A percentile compares a stretch with the other conserved stretches of the same genome.
phyloP scores from a whole-genome alignment of 1,140 invertebrate species.

The Pseudomyrmex pallidus region DNA sequence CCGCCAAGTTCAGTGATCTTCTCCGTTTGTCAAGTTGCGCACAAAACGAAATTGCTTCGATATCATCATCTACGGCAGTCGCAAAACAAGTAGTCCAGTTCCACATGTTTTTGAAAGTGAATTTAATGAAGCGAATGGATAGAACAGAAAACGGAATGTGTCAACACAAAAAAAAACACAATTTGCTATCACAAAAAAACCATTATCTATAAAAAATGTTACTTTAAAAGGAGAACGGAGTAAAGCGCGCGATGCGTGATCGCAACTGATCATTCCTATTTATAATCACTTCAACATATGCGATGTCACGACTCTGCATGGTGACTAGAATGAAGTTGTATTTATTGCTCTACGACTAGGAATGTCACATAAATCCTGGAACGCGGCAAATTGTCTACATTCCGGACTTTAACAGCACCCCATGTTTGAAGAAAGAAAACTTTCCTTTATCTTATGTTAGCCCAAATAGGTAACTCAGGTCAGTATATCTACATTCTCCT shows the following conservation, averaged over 20 bases:
- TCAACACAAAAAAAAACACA: background rate
- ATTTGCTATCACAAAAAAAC: background rate
- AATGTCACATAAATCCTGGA: background rate
- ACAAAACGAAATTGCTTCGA: conserved; percentile 38
- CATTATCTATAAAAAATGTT: conserved; percentile 44
- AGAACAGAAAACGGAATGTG: background rate
- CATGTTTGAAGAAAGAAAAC: background rate
- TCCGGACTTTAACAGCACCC: background rate
- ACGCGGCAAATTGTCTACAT: background rate
- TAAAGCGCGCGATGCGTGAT: conserved; percentile 57
- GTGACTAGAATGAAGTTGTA: conserved; percentile 45
- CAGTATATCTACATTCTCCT: background rate
- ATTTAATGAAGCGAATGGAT: conserved; percentile 31
- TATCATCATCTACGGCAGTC: conserved; percentile 18
- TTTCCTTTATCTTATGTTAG: conserved; percentile 23
- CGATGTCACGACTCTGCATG: background rate
- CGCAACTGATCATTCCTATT: conserved; percentile 67
- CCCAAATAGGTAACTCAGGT: background rate
- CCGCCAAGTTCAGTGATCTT: background rate
- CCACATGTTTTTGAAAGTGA: conserved; percentile 3
- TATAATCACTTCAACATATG: conserved; percentile 69
- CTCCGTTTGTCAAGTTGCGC: conserved; percentile 26
- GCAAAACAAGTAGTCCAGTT: background rate
- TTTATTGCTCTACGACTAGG: conserved; percentile 12
- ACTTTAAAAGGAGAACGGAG: conserved; percentile 20